Conservation (phyloP, 1,140 invertebrate species). For the Caerostris extrusa region DNA sequence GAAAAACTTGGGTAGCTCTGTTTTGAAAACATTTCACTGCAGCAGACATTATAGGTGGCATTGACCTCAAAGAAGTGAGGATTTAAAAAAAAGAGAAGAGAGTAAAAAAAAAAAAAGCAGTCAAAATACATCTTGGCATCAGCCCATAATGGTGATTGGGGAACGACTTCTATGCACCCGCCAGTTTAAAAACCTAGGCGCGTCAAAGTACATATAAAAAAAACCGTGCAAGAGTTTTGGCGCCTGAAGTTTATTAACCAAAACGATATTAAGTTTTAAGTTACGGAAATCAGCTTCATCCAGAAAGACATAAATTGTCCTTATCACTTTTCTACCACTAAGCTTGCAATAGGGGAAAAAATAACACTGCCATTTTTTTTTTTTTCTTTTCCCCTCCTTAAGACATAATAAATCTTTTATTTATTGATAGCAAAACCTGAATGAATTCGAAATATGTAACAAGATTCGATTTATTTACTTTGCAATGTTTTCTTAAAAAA, state of each 20-base stretch:
- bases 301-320: slow-evolving; percentile 16
- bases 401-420: not conserved
- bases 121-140: slow-evolving; percentile 11
- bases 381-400: not conserved
- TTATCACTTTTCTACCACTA: slow-evolving; percentile 1
- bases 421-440: not conserved
- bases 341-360: not conserved
- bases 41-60: not conserved
- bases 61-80: slow-evolving; percentile 24
- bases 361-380: not conserved
- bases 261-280: slow-evolving; percentile 34
- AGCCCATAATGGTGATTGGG: not conserved
- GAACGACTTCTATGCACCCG: not conserved
- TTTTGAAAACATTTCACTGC: slow-evolving; percentile 12
- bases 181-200: not conserved
- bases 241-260: slow-evolving; percentile 46
- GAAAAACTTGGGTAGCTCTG: not conserved
- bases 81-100: not conserved
- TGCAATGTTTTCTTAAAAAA: too few species aligned
- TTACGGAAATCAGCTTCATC: not conserved
- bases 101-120: not conserved
- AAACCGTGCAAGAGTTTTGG: not conserved
- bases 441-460: too few species aligned
- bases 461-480: too few species aligned
- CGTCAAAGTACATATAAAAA: not conserved